phyloP scores from a whole-genome alignment of 2,888 invertebrate genomes.

The Fissipunctia ypsillon region DNA sequence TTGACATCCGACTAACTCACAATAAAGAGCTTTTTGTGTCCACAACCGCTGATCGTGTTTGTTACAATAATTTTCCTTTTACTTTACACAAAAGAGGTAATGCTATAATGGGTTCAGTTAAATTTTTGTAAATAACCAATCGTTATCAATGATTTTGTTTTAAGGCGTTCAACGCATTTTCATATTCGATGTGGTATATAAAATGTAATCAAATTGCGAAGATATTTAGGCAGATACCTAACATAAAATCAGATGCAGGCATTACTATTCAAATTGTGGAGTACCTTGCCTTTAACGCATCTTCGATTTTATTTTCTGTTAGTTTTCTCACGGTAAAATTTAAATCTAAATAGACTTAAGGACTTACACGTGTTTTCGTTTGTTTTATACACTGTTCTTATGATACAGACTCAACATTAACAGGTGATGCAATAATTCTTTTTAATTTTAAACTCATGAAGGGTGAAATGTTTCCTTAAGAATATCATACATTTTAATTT shows the following conservation, averaged over 20 bases:
- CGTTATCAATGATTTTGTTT: slow-evolving; percentile 58
- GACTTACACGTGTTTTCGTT: background rate
- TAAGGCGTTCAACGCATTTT: slow-evolving; percentile 53
- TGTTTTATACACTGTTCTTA: background rate
- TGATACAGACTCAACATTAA: background rate
- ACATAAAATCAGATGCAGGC: slow-evolving; percentile 54
- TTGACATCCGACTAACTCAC: slow-evolving; percentile 76
- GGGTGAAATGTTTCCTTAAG: slow-evolving; percentile 16
- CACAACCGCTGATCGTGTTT: slow-evolving; percentile 68
- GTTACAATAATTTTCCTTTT: slow-evolving; percentile 65
- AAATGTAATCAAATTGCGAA: slow-evolving; percentile 54
- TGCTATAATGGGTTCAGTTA: slow-evolving; percentile 65
- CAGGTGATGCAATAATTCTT: background rate
- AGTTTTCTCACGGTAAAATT: slow-evolving; percentile 40
- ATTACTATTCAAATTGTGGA: slow-evolving; percentile 37
- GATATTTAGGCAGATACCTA: slow-evolving; percentile 27
- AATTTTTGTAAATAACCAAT: slow-evolving; percentile 69
- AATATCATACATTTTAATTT: slow-evolving; percentile 37
- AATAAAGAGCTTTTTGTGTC: slow-evolving; percentile 80
- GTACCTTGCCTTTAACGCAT: slow-evolving; percentile 14
- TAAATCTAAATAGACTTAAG: background rate
- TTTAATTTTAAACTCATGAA: background rate
- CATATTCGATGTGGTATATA: slow-evolving; percentile 54
- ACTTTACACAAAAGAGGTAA: slow-evolving; percentile 67
- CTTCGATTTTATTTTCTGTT: slow-evolving; percentile 18